phyloP scores from a whole-genome alignment of 2,888 invertebrate genomes.

The Tetragonula carbonaria region DNA sequence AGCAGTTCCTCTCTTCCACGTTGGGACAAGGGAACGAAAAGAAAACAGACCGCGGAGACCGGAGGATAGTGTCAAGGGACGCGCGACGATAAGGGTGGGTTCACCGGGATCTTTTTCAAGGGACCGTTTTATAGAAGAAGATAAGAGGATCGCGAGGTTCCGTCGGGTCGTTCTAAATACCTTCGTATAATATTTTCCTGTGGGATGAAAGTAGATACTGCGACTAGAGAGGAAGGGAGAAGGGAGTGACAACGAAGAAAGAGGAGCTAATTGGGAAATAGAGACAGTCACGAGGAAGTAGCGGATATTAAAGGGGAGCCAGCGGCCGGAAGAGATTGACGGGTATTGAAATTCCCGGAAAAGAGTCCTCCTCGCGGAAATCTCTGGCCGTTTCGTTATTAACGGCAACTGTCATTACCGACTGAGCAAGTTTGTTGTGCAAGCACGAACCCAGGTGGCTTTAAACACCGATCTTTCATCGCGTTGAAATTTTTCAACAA shows the following conservation, averaged over 20 bases:
- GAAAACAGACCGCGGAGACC: neutral
- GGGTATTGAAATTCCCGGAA: slow-evolving; percentile 72
- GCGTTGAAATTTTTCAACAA: too few relatives aligned
- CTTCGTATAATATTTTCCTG: slow-evolving; percentile 59
- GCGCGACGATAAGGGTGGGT: neutral
- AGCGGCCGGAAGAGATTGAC: slow-evolving; percentile 61
- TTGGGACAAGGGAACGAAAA: slow-evolving; percentile 1
- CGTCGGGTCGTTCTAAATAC: slow-evolving; percentile 58
- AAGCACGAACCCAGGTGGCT: too few relatives aligned
- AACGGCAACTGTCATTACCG: too few relatives aligned
- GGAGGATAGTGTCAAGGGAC: neutral
- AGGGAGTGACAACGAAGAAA: slow-evolving; percentile 9
- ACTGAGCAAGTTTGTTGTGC: too few relatives aligned
- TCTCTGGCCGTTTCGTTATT: too few relatives aligned
- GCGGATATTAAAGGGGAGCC: neutral
- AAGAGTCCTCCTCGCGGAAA: slow-evolving; percentile 5
- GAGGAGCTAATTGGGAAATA: slow-evolving; percentile 55
- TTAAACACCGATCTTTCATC: too few relatives aligned
- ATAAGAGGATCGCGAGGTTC: slow-evolving; percentile 62
- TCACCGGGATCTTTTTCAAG: slow-evolving; percentile 48
- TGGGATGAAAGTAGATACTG: slow-evolving; percentile 12
- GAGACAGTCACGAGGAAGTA: slow-evolving; percentile 1
- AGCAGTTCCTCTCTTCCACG: slow-evolving; percentile 10
- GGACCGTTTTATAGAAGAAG: slow-evolving; percentile 50
- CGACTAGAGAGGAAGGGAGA: neutral